A percentile compares a stretch with the other conserved stretches of the same genome.
Conservation (phyloP, 2,113 vertebrate species). For the Laterallus jamaicensis region DNA sequence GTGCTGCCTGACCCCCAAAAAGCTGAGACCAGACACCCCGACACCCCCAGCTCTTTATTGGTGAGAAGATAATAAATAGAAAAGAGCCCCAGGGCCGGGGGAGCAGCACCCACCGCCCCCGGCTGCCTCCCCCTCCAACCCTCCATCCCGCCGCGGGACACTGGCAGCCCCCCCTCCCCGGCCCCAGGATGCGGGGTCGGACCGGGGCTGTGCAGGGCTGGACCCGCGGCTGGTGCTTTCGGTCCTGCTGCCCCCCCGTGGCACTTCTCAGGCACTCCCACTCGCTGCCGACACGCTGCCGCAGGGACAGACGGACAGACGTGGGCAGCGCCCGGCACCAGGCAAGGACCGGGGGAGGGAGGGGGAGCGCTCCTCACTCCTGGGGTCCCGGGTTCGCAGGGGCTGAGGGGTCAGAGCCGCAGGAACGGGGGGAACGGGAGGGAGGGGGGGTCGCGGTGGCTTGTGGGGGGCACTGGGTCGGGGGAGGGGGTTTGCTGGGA, state of each 20-base stretch:
- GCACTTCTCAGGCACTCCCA: not conserved
- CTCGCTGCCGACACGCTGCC: not conserved
- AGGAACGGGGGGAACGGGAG: no score
- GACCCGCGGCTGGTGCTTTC: not conserved
- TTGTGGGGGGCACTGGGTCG: not conserved
- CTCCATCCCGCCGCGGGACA: not conserved
- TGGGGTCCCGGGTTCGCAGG: not conserved
- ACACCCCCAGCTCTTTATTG: constrained; percentile 44
- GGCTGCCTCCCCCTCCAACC: not conserved
- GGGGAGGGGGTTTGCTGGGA: not conserved
- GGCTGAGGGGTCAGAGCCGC: not conserved
- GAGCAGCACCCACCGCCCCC: not conserved
- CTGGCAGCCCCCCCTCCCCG: not conserved
- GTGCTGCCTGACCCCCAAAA: not conserved
- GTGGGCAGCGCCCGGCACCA: accelerated
- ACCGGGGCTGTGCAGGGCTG: not conserved
- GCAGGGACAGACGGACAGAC: not conserved
- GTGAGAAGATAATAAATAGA: constrained; percentile 43
- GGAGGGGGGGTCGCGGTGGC: not conserved
- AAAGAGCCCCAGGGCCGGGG: not conserved
- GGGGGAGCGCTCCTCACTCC: not conserved
- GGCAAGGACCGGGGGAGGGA: no score
- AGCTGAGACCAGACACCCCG: not conserved
- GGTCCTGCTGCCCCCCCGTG: constrained; percentile 56
- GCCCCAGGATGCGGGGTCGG: not conserved